Percentiles rank a stretch among this genome's conserved stretches.
phyloP scores from a whole-genome alignment of 2,113 vertebrate genomes.

The Perca flavescens region DNA sequence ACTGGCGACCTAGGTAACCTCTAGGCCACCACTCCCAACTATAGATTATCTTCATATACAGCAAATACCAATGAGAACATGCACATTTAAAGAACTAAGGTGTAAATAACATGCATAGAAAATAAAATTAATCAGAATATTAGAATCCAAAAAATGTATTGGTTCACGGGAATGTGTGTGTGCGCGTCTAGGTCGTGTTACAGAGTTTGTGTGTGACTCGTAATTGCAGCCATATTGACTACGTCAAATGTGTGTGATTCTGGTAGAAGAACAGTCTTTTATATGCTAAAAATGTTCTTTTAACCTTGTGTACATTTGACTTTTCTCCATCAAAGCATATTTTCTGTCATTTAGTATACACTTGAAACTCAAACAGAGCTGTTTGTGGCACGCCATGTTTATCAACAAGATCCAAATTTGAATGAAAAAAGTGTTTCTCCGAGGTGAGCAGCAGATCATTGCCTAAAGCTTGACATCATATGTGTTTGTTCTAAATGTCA shows the following conservation, averaged over 20 bases:
- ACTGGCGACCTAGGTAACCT: too few species aligned
- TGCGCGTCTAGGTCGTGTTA: not conserved
- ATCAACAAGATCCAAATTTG: not conserved
- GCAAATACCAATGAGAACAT: not conserved
- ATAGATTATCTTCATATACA: not conserved
- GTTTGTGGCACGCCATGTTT: not conserved
- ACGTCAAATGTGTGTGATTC: not conserved
- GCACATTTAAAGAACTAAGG: not conserved
- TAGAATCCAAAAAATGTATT: not conserved
- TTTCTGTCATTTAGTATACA: conserved; percentile 1
- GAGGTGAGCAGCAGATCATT: not conserved
- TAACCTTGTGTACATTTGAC: not conserved
- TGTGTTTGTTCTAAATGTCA: not conserved
- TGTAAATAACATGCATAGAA: not conserved
- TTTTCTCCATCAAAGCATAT: not conserved
- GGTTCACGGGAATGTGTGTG: not conserved
- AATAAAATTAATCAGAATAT: not conserved
- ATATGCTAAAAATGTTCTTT: not conserved
- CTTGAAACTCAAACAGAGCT: not conserved
- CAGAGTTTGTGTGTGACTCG: not conserved
- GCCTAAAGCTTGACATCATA: not conserved
- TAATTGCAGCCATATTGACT: conserved; percentile 27
- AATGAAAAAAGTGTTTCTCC: not conserved
- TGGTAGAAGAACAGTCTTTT: not conserved
- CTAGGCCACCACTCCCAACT: not conserved